A percentile compares a stretch with the other conserved stretches of the same genome.
phyloP scores from a whole-genome alignment of 2,888 invertebrate genomes.

The Anoplius nigerrimus region DNA sequence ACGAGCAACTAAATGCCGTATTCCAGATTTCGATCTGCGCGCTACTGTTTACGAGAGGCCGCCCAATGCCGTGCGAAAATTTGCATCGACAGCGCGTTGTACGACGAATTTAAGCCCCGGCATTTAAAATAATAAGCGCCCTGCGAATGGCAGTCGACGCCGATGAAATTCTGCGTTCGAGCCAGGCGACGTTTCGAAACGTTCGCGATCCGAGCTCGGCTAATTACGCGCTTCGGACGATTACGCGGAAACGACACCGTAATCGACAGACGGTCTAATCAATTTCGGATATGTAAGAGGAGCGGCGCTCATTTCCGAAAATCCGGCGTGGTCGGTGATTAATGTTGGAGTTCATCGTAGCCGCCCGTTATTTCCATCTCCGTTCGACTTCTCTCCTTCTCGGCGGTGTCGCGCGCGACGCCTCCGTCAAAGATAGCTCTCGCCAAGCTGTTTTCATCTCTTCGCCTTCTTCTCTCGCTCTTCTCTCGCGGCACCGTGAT shows the following conservation, averaged over 20 bases:
- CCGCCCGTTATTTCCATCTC: slow-evolving; percentile 1
- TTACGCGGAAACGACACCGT: too few relatives aligned
- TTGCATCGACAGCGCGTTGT: background rate
- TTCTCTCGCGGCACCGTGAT: slow-evolving; percentile 22
- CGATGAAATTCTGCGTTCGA: too few relatives aligned
- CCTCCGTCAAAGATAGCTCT: slow-evolving; percentile 28
- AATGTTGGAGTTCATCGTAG: background rate
- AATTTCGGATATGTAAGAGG: too few relatives aligned
- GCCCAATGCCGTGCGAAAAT: too few relatives aligned
- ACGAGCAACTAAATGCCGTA: slow-evolving; percentile 27
- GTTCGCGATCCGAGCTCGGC: too few relatives aligned
- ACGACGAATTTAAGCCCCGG: background rate
- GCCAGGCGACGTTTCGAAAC: too few relatives aligned
- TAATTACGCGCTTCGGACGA: too few relatives aligned
- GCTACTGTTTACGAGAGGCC: slow-evolving; percentile 32
- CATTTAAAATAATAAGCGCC: too few relatives aligned
- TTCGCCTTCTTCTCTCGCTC: slow-evolving; percentile 1
- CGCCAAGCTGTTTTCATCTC: slow-evolving; percentile 28
- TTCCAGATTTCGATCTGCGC: slow-evolving; percentile 35
- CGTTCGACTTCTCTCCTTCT: background rate
- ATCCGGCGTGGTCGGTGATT: background rate
- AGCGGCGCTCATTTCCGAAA: too few relatives aligned
- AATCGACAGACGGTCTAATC: too few relatives aligned
- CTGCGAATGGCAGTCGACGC: too few relatives aligned
- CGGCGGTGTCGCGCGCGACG: slow-evolving; percentile 4